A percentile compares a stretch with the other conserved stretches of the same genome.
phyloP scores from a whole-genome alignment of 2,113 vertebrate species.

The Saguinus imperator region DNA sequence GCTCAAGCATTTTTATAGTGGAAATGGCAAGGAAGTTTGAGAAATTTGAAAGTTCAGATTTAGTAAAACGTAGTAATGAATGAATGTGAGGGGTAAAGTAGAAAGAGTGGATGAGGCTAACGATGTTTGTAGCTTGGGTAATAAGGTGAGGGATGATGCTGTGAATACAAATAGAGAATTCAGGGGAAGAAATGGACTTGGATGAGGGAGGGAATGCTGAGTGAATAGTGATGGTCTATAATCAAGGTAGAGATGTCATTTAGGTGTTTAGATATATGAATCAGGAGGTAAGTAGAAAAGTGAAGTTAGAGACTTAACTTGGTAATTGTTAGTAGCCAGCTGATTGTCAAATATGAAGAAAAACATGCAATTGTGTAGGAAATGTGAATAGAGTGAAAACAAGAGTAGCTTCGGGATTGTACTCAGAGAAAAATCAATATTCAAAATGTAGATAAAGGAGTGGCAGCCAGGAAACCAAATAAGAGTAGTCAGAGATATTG shows the following conservation, averaged over 20 bases:
- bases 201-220: neutral
- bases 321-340: neutral
- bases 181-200: neutral
- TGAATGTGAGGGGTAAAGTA: neutral
- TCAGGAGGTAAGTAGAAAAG: neutral
- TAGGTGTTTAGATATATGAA: conserved; percentile 10
- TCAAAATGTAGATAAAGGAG: neutral
- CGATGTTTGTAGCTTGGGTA: neutral
- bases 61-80: conserved; percentile 15
- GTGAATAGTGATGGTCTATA: neutral
- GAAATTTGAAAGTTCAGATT: conserved; percentile 27
- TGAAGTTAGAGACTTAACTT: conserved; percentile 29
- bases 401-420: neutral
- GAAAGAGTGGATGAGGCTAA: neutral
- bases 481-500: neutral
- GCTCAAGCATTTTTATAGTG: neutral
- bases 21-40: neutral
- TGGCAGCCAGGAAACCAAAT: neutral
- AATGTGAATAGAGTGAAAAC: neutral
- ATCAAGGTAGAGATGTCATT: conserved; percentile 11
- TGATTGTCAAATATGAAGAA: conserved; percentile 6
- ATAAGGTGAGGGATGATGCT: neutral
- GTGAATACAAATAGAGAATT: neutral
- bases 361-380: neutral
- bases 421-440: neutral